Evolutionary conservation across 2,888 invertebrate species (phyloP), one percentile per base, ranked within the genome.

Genomic region (Frankliniella intonsa): DNA sequence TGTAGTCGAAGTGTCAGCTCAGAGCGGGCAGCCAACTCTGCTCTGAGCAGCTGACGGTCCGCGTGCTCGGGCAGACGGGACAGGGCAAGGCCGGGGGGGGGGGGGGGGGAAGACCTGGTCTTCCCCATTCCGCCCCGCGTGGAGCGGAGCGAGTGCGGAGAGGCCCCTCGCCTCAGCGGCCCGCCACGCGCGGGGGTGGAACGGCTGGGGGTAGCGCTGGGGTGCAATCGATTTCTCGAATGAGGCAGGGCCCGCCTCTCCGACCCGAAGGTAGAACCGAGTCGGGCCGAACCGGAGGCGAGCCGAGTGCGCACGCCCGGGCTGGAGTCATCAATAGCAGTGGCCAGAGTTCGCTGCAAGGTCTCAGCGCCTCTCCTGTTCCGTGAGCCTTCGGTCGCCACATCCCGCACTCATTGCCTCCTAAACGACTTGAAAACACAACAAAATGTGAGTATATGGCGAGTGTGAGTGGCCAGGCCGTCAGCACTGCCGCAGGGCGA

Each of bases 321-420:
- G 9, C 69, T 76, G 69, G 69, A 76, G 69, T 76, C 69, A 76
- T 76, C 69, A 76, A 76, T 76, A 76, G 69, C 69, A 76, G 69
- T 76, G 69, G 69, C 69, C 69, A 76, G 69, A 76, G 25, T 25
- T 76, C 69, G 25, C 69, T 76, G 69, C 69, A 76, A 76, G 69
- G 69, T 76, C 69, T 76, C 69, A 9, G 69, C 22, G 22, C 62
- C 62, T 62, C 19, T 19, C 62, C 62, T 76, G 69, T 76, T 25
- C 22, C 69, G 69, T 25, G 12, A 76, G 69, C 69, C 69, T 25
- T 76, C n/a, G 7, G 17, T 62, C 62, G 62, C 62, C 62, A 76
- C 69, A 76, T 22, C 69, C 12, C 69, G 62, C 62, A 55, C 55
- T 55, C 55, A 55, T 55, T 14, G 55, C 19, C 55, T 5, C 55